Base-by-base conservation (phyloP, 2,888 invertebrate species). In the Siphlonurus alternatus region DNA sequence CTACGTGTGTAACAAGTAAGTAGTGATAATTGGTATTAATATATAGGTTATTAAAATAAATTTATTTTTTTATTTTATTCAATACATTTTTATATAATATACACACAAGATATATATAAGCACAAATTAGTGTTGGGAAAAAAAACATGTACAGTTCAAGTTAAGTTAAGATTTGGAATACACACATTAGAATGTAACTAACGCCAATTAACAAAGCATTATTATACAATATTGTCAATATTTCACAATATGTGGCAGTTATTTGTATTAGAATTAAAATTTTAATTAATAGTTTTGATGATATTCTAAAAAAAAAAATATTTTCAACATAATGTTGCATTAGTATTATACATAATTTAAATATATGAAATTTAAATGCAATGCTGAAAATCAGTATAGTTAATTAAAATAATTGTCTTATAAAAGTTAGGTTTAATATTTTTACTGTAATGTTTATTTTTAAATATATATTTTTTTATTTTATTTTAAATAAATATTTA, bases 1-100 rank as follows among this genome's bases (percentile, higher is more conserved):
- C 72, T 87, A 80, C 65, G 71, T 84, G n/a, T 72, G 70, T 18
- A 74, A 76, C 62, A 80, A 81, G 83, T 83, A 72, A 71, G 71
- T 69, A 61, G 60, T 66, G 20, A 25, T 64, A 53, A n/a, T n/a
- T n/a, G n/a, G n/a, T n/a, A n/a, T n/a, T n/a, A n/a, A n/a, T n/a
- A n/a, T n/a, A 25, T n/a, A 54, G 23, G 53, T 63, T 60, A 23
- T 56, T n/a, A n/a, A n/a, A n/a, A n/a, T 22, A 56, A n/a, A 25
- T 53, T 54, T 7, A 62, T 2, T 25, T 62, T 24, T 60, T 61
- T 63, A 1, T 7, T 62, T 20, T 61, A 61, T 53, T 19, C 2
- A 25, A 23, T 5, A 61, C 59, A 59, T 66, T 24, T 20, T 59
- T 51, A 63, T 61, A 56, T 61, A n/a, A 1, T 22, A 53, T 2